Evolutionary conservation across 2,888 invertebrate genomes (phyloP).

Genomic region (Podabrus alpinus): DNA sequence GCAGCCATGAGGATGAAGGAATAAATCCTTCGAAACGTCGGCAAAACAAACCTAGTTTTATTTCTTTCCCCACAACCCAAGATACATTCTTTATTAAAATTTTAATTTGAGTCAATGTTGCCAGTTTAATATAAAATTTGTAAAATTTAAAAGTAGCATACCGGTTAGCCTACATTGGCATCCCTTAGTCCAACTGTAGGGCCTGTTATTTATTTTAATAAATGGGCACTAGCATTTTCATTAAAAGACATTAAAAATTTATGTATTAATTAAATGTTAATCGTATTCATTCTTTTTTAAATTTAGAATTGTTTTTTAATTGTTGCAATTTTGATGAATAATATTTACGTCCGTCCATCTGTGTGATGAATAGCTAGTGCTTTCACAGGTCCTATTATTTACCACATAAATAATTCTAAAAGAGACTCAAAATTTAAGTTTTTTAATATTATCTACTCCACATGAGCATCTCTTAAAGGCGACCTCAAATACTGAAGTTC

Average conservation of each 20-base stretch:
- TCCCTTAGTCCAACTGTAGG: not conserved
- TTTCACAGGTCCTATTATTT: no score
- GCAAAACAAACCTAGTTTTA: no score
- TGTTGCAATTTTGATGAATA: not conserved
- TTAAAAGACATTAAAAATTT: not conserved
- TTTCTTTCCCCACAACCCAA: no score
- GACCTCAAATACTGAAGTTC: no score
- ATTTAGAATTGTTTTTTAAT: not conserved
- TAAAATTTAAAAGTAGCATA: not conserved
- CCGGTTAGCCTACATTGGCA: not conserved
- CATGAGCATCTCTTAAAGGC: not conserved
- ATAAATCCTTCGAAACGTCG: no score
- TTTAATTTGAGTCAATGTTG: not conserved
- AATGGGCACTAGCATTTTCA: not conserved
- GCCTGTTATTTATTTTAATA: not conserved
- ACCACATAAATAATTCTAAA: not conserved
- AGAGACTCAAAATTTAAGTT: not conserved
- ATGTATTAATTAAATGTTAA: not conserved
- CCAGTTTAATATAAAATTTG: not conserved
- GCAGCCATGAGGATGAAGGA: no score
- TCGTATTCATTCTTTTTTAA: not conserved
- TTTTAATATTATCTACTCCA: not conserved
- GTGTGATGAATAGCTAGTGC: not conserved
- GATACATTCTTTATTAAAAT: no score
- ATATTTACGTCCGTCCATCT: no score